Percentiles rank a stretch among this genome's conserved stretches.
These are phyloP conservation scores for Chaunax sp. DNA, from an alignment of 2,797 vertebrate species.

Conservation along the genomic window DNA sequence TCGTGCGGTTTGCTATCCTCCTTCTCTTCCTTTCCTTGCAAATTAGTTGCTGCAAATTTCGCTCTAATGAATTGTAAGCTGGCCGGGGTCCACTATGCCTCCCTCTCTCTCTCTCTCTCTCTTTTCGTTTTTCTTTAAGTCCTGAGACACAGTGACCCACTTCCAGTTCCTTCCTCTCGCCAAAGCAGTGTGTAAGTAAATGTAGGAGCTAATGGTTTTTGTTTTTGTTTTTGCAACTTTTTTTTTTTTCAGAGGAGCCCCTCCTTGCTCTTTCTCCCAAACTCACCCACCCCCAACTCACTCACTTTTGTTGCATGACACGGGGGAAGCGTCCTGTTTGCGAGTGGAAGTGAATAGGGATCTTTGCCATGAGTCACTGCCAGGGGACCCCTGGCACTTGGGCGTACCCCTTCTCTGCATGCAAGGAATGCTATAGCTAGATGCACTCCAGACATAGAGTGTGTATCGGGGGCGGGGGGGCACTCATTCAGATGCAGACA, in stretches of 20 bases:
- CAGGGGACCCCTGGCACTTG: constrained; percentile 72
- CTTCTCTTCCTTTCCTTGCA: neutral
- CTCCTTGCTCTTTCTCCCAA: constrained; percentile 15
- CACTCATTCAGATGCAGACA: constrained; percentile 65
- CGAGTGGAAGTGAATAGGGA: constrained; percentile 65
- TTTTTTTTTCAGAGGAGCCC: constrained; percentile 34
- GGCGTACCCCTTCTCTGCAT: constrained; percentile 73
- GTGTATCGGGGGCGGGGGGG: constrained; percentile 52
- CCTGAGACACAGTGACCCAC: constrained; percentile 81
- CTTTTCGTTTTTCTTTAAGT: constrained; percentile 50
- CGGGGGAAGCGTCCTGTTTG: constrained; percentile 55
- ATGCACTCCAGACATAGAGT: constrained; percentile 57
- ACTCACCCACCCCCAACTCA: constrained; percentile 11
- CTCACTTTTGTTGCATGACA: constrained; percentile 32
- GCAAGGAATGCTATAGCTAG: constrained; percentile 68
- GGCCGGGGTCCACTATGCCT: constrained; percentile 37
- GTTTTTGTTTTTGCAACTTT: constrained; percentile 68
- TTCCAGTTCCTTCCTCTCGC: constrained; percentile 77
- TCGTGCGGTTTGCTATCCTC: neutral
- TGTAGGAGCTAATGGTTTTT: constrained; percentile 56
- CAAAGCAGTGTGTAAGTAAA: constrained; percentile 46
- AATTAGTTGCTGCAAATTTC: constrained; percentile 48
- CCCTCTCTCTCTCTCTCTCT: constrained; percentile 54
- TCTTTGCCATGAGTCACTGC: constrained; percentile 75
- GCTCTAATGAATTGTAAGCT: constrained; percentile 55